Conservation (phyloP, 2,888 invertebrate species). For the Campoletis raptor region DNA sequence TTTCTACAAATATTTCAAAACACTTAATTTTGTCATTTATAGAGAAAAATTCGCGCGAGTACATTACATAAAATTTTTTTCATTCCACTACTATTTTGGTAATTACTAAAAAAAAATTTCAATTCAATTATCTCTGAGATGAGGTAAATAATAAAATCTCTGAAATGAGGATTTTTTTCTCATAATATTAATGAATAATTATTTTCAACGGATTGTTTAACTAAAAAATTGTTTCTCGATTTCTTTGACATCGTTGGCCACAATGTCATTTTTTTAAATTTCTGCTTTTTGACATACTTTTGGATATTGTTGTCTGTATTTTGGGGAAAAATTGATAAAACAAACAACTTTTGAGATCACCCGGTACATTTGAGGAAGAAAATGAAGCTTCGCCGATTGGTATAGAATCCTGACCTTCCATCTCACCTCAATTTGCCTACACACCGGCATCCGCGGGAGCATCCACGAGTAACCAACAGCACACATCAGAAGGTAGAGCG, state of each 20-base stretch:
- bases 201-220: background rate
- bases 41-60: background rate
- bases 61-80: background rate
- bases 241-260: background rate
- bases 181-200: too few species aligned
- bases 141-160: too few species aligned
- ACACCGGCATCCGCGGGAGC: constrained; percentile 81
- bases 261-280: background rate
- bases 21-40: background rate
- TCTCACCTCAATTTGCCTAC: constrained; percentile 85
- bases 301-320: background rate
- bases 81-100: background rate
- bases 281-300: too few species aligned
- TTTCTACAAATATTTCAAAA: background rate
- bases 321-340: background rate
- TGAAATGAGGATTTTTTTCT: too few species aligned
- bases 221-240: background rate
- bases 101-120: too few species aligned
- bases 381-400: constrained; percentile 77
- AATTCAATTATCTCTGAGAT: too few species aligned
- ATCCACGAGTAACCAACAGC: constrained; percentile 69
- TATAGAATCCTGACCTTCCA: constrained; percentile 83
- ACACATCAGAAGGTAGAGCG: constrained; percentile 54
- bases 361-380: constrained; percentile 74
- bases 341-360: constrained; percentile 71